Evolutionary conservation across 2,797 vertebrate species (phyloP), one percentile per base, ranked within the genome.

Genomic region (Mastacembelus armatus): DNA sequence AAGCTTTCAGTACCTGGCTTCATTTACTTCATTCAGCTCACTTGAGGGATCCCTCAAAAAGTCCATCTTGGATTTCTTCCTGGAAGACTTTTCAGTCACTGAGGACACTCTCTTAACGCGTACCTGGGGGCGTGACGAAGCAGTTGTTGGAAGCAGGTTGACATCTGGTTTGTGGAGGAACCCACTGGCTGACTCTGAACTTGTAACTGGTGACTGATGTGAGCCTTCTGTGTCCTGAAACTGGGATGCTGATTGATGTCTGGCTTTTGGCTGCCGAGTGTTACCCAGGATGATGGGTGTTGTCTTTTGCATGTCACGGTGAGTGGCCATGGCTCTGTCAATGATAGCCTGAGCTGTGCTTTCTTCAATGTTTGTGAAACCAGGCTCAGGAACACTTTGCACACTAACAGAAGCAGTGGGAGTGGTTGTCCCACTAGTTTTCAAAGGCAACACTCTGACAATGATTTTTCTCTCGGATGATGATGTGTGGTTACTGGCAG

Each of bases 71-170:
- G 89, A 90, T 89, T 93, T 94, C 80, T 95, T 94, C 84, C 91
- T 79, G 45, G 87, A 92, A 2, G 85, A 68, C 30, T 87, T 91
- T 32, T 94, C 91, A 1, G 90, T 80, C 14, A 88, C 70, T 0
- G 89, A 89, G 0, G 94, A 93, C 48, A 93, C 91, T 72, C 94
- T 94, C 88, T 96, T 96, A 27, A 94, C 72, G 0, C 91, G 88
- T 54, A 93, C 93, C 70, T 91, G 92, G 47, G 81, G 84, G 12
- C 69, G 84, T 0, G 85, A 85, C 0, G 76, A 67, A 10, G 76
- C 43, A 12, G 71, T 67, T 1, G 66, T n/a, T 8, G 42, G 43
- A 18, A 55, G 71, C 10, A 10, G 35, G 24, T 66, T 76, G 7
- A 50, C 18, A 5, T 45, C n/a, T 6, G 72, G 51, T 24, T 82